These are phyloP conservation scores for Pangasius macronema DNA, from an alignment of 2,797 vertebrate species.

Conservation along the genomic window DNA sequence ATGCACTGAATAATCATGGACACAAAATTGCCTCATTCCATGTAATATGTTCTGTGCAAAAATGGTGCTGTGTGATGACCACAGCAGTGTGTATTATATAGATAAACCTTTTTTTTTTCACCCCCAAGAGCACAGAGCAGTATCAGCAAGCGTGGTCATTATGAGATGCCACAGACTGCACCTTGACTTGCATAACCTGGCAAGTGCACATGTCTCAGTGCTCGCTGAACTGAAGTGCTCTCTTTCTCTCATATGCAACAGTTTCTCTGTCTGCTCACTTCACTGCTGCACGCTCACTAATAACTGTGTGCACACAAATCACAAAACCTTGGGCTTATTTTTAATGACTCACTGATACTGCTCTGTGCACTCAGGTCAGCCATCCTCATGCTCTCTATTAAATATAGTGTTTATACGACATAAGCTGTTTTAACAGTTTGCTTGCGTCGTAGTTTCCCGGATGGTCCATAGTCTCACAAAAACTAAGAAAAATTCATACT, in stretches of 20 bases:
- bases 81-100: background rate
- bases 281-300: background rate
- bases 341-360: background rate
- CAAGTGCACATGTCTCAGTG: background rate
- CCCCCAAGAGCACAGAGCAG: background rate
- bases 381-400: background rate
- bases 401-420: background rate
- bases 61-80: background rate
- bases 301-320: background rate
- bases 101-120: background rate
- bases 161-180: background rate
- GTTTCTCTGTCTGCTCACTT: background rate
- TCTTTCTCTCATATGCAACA: background rate
- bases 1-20: background rate
- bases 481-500: too few relatives aligned
- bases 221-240: background rate
- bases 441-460: background rate
- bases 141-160: background rate
- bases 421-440: background rate
- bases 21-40: background rate
- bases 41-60: background rate
- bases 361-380: background rate
- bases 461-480: too few relatives aligned
- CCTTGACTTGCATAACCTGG: background rate
- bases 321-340: background rate